Conservation (phyloP, 2,797 vertebrate genomes). For the Acrossocheilus fasciatus region DNA sequence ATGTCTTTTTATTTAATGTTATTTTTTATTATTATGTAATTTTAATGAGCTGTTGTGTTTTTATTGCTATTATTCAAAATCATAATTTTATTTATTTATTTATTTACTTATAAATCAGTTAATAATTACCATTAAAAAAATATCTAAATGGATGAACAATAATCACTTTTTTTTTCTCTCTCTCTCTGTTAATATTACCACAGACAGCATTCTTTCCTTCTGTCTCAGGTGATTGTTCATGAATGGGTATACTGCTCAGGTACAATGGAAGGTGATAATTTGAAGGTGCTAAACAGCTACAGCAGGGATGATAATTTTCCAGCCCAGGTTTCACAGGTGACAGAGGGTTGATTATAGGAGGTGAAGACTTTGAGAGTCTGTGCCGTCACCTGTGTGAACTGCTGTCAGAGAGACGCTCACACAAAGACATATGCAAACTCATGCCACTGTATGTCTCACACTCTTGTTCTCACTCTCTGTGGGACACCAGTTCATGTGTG, state of each 20-base stretch:
- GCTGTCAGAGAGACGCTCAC: constrained; percentile 21
- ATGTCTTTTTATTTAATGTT: not conserved
- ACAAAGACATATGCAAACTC: constrained; percentile 13
- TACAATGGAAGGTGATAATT: constrained; percentile 95
- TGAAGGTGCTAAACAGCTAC: constrained; percentile 94
- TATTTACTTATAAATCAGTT: not conserved
- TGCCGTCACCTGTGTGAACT: constrained; percentile 87
- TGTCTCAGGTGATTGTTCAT: constrained; percentile 68
- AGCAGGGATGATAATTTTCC: constrained; percentile 84
- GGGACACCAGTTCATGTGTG: not conserved
- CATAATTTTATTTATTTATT: not conserved
- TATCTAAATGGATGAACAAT: not conserved
- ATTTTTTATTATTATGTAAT: not conserved
- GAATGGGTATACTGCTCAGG: constrained; percentile 81
- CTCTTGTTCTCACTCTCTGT: constrained; percentile 28
- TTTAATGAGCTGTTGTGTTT: not conserved
- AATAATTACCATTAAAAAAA: not conserved
- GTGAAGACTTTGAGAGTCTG: constrained; percentile 87
- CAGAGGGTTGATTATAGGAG: constrained; percentile 87
- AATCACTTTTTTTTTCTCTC: not conserved
- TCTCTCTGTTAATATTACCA: constrained; percentile 27
- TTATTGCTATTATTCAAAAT: not conserved
- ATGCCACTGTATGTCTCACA: constrained; percentile 20
- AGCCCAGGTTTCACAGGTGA: constrained; percentile 93
- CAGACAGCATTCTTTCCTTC: not conserved